Base-by-base conservation (phyloP, 2,113 vertebrate genomes). In the Sceloporus undulatus region DNA sequence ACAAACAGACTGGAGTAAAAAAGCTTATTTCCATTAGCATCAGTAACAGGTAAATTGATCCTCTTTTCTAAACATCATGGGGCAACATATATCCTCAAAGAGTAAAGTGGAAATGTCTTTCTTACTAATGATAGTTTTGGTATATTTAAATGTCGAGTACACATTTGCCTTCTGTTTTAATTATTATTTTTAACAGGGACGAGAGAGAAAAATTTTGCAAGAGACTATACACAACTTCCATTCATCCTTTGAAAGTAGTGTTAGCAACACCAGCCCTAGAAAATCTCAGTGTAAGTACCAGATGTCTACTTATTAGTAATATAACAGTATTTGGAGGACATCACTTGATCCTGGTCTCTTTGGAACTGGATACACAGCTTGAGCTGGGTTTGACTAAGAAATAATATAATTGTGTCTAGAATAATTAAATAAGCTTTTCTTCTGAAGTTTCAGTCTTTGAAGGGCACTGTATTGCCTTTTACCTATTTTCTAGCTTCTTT, bases 161-260 rank as follows among this genome's bases (percentile, higher is more conserved):
- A 73, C 6, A 29, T n/a, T 11, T 82, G 89, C 0, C 91, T 91
- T 90, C 89, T 94, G 80, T 93, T 93, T 73, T 87, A 82, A 85
- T 89, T 2, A 77, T 85, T 84, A 90, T 87, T 86, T 93, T 93
- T 88, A 88, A 81, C 95, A 99, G 98, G 99, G 98, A 18, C 95
- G 99, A 38, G 98, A 99, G 93, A 98, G 99, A 92, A 98, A 99
- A 92, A 98, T 99, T 90, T 96, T 99, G 89, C 99, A 99, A 94
- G 98, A 99, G 96, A 99, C 98, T 75, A 99, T 99, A 94, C 98
- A 99, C 93, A 99, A 98, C 95, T 99, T 99, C 95, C 98, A 99
- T 92, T 99, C 98, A 1, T 99, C 99, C 4, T 99, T 99, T 91
- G 99, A 99, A 74, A 99, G 99, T 90, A 99, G 99, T 11, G 99